Conservation (phyloP, 2,797 vertebrate species). For the Macropus fuliginosus region DNA sequence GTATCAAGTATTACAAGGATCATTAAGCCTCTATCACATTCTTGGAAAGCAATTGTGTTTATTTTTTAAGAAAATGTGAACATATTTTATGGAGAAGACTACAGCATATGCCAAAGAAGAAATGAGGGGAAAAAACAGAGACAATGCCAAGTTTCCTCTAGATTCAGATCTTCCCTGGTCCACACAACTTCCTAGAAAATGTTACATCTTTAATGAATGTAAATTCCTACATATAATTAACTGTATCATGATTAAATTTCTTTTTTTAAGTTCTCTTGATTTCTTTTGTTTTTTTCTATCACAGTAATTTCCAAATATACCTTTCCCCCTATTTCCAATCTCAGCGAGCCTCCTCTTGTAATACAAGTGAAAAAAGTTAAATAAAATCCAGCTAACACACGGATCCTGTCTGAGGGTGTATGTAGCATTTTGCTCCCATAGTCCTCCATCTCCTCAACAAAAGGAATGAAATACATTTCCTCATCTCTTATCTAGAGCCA, state of each 20-base stretch:
- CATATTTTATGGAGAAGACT: not conserved
- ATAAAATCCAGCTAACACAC: not conserved
- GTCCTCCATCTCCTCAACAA: not conserved
- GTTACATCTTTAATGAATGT: not conserved
- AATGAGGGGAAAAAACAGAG: not conserved
- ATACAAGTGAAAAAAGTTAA: not conserved
- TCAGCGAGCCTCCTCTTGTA: not conserved
- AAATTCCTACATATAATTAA: not conserved
- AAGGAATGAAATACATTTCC: not conserved
- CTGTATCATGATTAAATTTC: not conserved
- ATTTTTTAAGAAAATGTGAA: conserved; percentile 37
- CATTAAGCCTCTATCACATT: conserved; percentile 28
- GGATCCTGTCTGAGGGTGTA: not conserved
- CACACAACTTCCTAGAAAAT: conserved; percentile 35
- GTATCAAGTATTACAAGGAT: conserved; percentile 11
- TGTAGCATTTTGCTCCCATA: not conserved
- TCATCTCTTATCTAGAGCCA: not conserved
- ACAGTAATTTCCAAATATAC: not conserved
- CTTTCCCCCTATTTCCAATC: not conserved
- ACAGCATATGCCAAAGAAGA: conserved; percentile 28
- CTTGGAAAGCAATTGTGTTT: not conserved
- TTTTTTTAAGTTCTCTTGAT: not conserved
- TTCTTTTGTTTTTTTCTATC: not conserved
- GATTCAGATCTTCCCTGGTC: conserved; percentile 2
- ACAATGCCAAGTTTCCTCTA: conserved; percentile 28